These are phyloP conservation scores for Apis florea DNA, from an alignment of 1,140 invertebrate species.

Conservation along the genomic window DNA sequence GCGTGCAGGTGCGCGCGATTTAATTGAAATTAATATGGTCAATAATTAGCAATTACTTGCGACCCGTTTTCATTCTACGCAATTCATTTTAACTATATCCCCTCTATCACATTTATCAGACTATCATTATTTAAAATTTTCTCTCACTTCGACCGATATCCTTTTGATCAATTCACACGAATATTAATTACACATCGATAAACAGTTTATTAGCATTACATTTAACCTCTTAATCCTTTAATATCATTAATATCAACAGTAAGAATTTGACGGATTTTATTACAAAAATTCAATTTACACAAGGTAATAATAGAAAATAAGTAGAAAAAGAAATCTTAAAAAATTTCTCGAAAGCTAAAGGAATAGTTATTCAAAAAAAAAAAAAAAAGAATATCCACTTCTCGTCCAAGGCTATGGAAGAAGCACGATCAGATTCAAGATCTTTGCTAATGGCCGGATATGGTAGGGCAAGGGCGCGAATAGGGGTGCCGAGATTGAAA, in stretches of 20 bases:
- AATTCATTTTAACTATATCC: neutral
- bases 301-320: too few species aligned
- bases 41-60: constrained; percentile 20
- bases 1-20: neutral
- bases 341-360: too few species aligned
- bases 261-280: too few species aligned
- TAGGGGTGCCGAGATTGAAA: constrained; percentile 76
- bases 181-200: neutral
- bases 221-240: too few species aligned
- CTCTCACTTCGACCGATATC: too few species aligned
- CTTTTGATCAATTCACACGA: neutral
- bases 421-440: constrained; percentile 40
- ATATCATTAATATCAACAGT: too few species aligned
- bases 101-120: neutral
- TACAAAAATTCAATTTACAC: too few species aligned
- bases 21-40: constrained; percentile 26
- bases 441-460: constrained; percentile 45
- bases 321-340: too few species aligned
- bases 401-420: neutral
- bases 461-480: constrained; percentile 42
- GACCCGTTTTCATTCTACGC: neutral
- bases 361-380: neutral
- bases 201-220: neutral
- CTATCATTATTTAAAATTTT: constrained; percentile 14
- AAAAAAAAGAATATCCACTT: too few species aligned